Evolutionary conservation across 2,113 vertebrate species (phyloP), one percentile per base, ranked within the genome.

Genomic region (Indicator indicator): DNA sequence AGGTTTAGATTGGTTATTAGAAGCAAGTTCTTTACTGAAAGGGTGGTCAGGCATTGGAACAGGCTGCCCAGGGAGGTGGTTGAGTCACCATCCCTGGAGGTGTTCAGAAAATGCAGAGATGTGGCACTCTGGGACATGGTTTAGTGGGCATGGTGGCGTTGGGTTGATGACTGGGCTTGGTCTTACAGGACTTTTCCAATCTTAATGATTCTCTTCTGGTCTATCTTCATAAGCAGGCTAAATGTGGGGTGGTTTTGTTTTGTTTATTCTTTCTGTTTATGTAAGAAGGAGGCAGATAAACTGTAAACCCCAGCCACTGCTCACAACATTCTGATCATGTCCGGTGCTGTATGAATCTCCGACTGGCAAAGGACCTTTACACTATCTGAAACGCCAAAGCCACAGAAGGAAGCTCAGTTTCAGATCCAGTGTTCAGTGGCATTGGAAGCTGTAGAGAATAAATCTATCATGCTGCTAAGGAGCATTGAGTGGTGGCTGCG

Each of bases 381-480:
- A 4, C 8, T 26, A 26, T 44, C 87, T 26, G 46, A 26, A 67
- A n/a, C 2, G 18, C 30, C 65, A 44, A 16, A 75, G 48, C 58
- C 69, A 4, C 0, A 0, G 27, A 72, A 33, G 30, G 40, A 68
- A 68, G 19, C 33, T 15, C 23, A 4, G 15, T 30, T 21, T 77
- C 46, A 48, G 28, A 6, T 14, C 23, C 23, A 50, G 23, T 16
- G 36, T 13, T 16, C 32, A 11, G 52, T 4, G 17, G 20, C 21
- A 4, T 7, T 9, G 18, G 32, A 32, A 54, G 20, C 60, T 36
- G 33, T 38, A 8, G 28, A 28, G 32, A 28, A 46, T 1, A 15
- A 44, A 46, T 11, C 1, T 1, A 9, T 21, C 5, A 0, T 7
- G 48, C 18, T 36, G 2, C 23, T 40, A 9, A 17, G 0, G 6